Base-by-base conservation (phyloP, 2,113 vertebrate genomes). In the Osmerus mordax region DNA sequence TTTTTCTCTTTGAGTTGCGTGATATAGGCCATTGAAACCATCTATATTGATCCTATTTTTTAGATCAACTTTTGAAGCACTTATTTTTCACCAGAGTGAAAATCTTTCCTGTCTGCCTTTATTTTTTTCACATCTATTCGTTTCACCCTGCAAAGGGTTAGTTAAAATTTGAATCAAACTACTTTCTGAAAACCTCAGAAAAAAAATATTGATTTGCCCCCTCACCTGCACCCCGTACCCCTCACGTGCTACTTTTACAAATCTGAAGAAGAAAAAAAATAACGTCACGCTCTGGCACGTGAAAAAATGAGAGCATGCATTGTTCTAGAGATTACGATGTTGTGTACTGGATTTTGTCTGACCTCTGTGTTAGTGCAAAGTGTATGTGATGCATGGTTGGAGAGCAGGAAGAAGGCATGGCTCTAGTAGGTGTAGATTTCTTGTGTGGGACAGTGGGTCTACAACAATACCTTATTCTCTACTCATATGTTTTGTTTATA, bases 281-380 rank as follows among this genome's bases (percentile, higher is more conserved):
- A 66, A 74, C 80, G 0, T 81, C 3, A 79, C 28, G 65, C 81
- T 79, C 56, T 80, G 85, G 84, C 87, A 88, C 72, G 69, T 85
- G 78, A 86, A 82, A 80, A 84, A 74, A 80, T 63, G 81, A 85
- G 88, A 86, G 91, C 91, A 92, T 91, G 90, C 83, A 28, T 84
- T 89, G 85, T 90, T 84, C 77, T 87, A 89, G 82, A 87, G 87
- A 87, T 87, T 84, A 82, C 69, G 76, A 77, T 83, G 83, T 89
- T 52, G 75, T 89, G 83, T 90, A 78, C 77, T 85, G 87, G 87
- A 82, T 80, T 87, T 68, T 86, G 83, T 90, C 86, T 80, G 86
- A 87, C 81, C 81, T 86, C 75, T 78, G 86, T 91, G 86, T 88
- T 87, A 69, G 79, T 89, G 80, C 83, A 79, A 85, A 81, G 76